These are phyloP conservation scores for Chionomys nivalis DNA, from an alignment of 2,113 vertebrate genomes.

Conservation along the genomic window DNA sequence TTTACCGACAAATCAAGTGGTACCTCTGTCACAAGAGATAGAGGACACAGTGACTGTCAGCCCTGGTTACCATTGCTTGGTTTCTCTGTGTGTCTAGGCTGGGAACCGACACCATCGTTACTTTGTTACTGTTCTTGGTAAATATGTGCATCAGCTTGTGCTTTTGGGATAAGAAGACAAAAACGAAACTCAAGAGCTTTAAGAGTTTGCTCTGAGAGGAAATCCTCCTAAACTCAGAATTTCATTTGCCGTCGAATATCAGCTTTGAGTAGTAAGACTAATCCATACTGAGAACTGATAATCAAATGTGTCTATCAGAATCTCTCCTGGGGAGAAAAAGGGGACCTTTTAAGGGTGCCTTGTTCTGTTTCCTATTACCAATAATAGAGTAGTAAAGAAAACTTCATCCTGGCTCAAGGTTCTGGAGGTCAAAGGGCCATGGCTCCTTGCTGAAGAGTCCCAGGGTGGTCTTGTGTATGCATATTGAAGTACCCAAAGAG, in stretches of 20 bases:
- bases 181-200: background rate
- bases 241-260: background rate
- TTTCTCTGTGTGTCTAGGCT: background rate
- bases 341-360: background rate
- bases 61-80: background rate
- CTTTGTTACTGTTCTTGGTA: background rate
- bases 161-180: background rate
- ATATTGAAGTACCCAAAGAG: background rate
- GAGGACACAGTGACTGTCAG: fast-evolving
- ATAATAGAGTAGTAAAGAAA: background rate
- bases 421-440: background rate
- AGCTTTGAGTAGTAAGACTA: background rate
- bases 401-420: background rate
- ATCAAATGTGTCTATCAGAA: background rate
- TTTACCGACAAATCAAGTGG: background rate
- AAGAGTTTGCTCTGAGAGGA: background rate
- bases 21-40: background rate
- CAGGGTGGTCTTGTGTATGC: background rate
- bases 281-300: background rate
- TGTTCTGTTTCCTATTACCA: background rate
- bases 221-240: slow-evolving; percentile 1
- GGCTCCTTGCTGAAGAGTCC: background rate
- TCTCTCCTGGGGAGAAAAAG: background rate
- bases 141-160: background rate
- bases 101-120: too few relatives aligned